Base-by-base conservation (phyloP, 1,140 invertebrate species). In the Anagrus nilaparvatae region DNA sequence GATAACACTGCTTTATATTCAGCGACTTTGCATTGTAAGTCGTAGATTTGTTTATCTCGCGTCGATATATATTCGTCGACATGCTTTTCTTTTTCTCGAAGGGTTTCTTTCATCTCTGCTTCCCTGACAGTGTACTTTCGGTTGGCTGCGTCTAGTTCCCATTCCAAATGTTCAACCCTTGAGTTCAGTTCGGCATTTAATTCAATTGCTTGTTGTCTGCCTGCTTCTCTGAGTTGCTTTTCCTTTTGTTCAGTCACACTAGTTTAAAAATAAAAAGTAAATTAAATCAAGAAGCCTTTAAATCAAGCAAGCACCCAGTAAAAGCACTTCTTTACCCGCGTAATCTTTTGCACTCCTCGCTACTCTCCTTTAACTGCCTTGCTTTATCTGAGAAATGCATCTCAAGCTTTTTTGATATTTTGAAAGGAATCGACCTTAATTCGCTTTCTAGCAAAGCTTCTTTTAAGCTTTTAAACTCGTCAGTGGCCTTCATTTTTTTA, bases 141-240 rank as follows among this genome's bases (percentile, higher is more conserved):
- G 49, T 81, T 80, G 3, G 87, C 65, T 2, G 61, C 64, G 40
- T 87, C 82, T 8, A 82, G 76, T 51, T 88, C 84, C 53, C 76
- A 76, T 44, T 75, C 75, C 4, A 84, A 46, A 51, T 70, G 77
- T 31, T 74, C 73, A 2, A 84, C 43, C 59, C 65, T 77, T 46
- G 38, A 69, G 41, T 46, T 70, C 46, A 53, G 32, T 33, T 59
- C 68, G 38, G 43, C 46, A 36, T 52, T 72, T 46, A 45, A 60
- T 49, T 63, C 50, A 9, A 68, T 63, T n/a, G 70, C 49, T 53
- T 76, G 72, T 23, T 56, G 55, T 13, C 70, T 58, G 12, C 68
- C 69, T 51, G 73, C 69, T 53, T 72, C 65, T 47, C 68, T 52
- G 41, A 72, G 32, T 51, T 72, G 61, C 30, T 67, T 63, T 38